These are phyloP conservation scores for Notothenia rossii DNA, from an alignment of 2,113 vertebrate species.

Conservation along the genomic window DNA sequence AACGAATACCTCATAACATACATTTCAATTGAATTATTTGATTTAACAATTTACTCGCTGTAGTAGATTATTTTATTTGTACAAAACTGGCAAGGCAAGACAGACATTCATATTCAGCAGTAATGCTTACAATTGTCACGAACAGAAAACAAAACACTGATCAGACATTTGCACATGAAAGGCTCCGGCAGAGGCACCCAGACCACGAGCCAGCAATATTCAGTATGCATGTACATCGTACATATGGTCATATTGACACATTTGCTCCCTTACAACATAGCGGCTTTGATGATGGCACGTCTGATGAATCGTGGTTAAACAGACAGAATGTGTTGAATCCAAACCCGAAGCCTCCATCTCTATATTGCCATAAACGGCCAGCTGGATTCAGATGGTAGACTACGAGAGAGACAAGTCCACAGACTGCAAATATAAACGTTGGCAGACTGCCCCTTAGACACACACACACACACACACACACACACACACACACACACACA, in stretches of 20 bases:
- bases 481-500: slow-evolving; percentile 14
- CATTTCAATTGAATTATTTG: not conserved
- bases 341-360: slow-evolving; percentile 59
- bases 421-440: slow-evolving; percentile 78
- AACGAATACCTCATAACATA: not conserved
- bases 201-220: slow-evolving; percentile 61
- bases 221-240: slow-evolving; percentile 47
- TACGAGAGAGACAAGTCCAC: slow-evolving; percentile 70
- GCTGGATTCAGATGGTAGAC: slow-evolving; percentile 78
- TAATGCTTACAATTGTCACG: slow-evolving; percentile 59
- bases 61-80: slow-evolving; percentile 24
- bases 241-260: slow-evolving; percentile 74
- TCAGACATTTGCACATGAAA: slow-evolving; percentile 74
- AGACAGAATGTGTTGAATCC: slow-evolving; percentile 65
- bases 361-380: slow-evolving; percentile 68
- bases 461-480: slow-evolving; percentile 50
- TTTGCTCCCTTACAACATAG: slow-evolving; percentile 62
- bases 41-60: not conserved
- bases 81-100: slow-evolving; percentile 13
- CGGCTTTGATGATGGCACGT: slow-evolving; percentile 66
- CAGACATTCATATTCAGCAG: slow-evolving; percentile 50
- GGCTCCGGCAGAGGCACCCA: slow-evolving; percentile 57
- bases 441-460: slow-evolving; percentile 65
- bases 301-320: slow-evolving; percentile 70
- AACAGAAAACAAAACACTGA: slow-evolving; percentile 63